Evolutionary conservation across 2,797 vertebrate genomes (phyloP).

Genomic region (Siniperca scherzeri): DNA sequence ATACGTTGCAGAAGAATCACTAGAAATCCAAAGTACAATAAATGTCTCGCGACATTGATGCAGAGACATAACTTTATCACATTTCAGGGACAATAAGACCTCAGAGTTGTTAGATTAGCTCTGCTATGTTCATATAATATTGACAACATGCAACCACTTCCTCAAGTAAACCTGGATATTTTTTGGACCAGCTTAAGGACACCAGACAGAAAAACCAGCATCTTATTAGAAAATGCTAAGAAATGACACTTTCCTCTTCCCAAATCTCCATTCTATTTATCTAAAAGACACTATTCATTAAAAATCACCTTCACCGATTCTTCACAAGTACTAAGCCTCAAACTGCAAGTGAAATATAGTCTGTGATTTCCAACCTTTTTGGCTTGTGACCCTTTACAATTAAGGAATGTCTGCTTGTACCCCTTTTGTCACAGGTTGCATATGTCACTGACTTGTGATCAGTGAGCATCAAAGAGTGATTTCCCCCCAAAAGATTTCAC

Average conservation of each 20-base stretch:
- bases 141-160: too few relatives aligned
- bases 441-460: background rate
- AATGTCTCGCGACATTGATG: background rate
- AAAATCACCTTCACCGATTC: background rate
- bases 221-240: background rate
- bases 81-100: conserved; percentile 22
- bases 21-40: background rate
- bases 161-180: too few relatives aligned
- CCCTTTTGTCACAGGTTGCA: background rate
- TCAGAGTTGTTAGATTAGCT: conserved; percentile 4
- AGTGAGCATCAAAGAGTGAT: too few relatives aligned
- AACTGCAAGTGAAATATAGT: background rate
- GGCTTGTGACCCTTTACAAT: too few relatives aligned
- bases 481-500: background rate
- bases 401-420: background rate
- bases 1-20: background rate
- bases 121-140: background rate
- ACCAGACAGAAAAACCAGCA: background rate
- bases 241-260: too few relatives aligned
- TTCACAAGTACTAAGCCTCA: too few relatives aligned
- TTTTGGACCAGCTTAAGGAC: too few relatives aligned
- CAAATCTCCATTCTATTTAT: too few relatives aligned
- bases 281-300: too few relatives aligned
- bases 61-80: conserved; percentile 8
- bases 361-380: background rate